Evolutionary conservation across 1,140 invertebrate genomes (phyloP), one percentile per base, ranked within the genome.

Genomic region (Helicoverpa zea): DNA sequence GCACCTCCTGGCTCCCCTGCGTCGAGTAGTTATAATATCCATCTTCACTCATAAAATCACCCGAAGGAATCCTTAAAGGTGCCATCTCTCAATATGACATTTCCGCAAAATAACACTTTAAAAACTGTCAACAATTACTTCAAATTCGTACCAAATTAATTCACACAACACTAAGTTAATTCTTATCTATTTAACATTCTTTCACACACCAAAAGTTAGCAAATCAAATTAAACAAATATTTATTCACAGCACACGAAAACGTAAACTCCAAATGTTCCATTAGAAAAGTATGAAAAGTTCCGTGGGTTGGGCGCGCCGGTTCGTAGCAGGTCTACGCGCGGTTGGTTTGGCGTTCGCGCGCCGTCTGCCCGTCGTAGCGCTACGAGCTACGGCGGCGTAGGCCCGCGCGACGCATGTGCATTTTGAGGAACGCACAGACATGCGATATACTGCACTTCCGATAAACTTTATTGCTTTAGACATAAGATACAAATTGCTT

Each of bases 231-330:
- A 86, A 83, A 35, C n/a, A 79, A 51, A n/a, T 43, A 43, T 78
- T 72, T 29, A 14, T 72, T 80, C 84, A 90, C 84, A 84, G 81
- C 82, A 83, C 86, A 84, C 56, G 58, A 81, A 82, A 86, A 82
- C 83, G 83, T 79, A 84, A 85, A 80, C 82, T 83, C 35, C 54
- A 80, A 76, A 79, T 72, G 52, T 54, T 79, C 72, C 52, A 76
- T 84, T 87, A 89, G 82, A 91, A 93, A 92, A 94, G 90, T 93
- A 89, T 89, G 87, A 91, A 93, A 92, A 94, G 93, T 94, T 94
- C 86, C 88, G 88, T 84, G 86, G 81, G 82, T 66, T 78, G 74
- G 59, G 58, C 73, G 81, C 68, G 75, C 18, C 52, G 80, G 29
- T 7, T 86, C 84, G 90, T 92, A 92, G 90, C 85, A 84, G 89